Evolutionary conservation across 1,140 invertebrate species (phyloP), one percentile per base, ranked within the genome.

Genomic region (Cyclargus thomasi): DNA sequence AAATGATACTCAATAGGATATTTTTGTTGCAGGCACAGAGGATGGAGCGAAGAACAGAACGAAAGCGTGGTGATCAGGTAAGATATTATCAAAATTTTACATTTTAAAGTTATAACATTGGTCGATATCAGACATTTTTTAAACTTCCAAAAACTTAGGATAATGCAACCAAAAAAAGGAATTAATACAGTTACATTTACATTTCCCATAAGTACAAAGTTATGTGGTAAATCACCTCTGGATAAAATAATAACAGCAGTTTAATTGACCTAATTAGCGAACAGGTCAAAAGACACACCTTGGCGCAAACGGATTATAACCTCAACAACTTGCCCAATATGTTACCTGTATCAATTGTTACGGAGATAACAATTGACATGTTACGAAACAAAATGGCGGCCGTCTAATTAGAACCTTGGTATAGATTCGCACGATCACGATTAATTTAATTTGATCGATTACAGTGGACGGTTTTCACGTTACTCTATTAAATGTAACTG

Each of bases 51-150:
- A 83, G 81, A 75, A 75, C 77, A 64, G 85, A 88, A 65, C 77
- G 82, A 78, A 89, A 88, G 78, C 85, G 84, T 76, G 76, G 81
- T 79, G 84, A 88, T 78, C 86, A 87, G 81, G 86, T 88, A 76
- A 70, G 16, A 64, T 47, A 53, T 7, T 29, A 29, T 29, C 23
- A 29, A 29, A 0, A 6, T 2, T 29, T 29, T 2, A 29, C 23
- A 3, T 29, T 29, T 29, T 29, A 29, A 29, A 29, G 23, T 35
- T 35, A n/a, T n/a, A n/a, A n/a, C n/a, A n/a, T n/a, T n/a, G n/a
- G n/a, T n/a, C n/a, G n/a, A n/a, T n/a, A n/a, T n/a, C n/a, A n/a
- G n/a, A n/a, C n/a, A n/a, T n/a, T n/a, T n/a, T n/a, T n/a, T n/a
- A n/a, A n/a, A n/a, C n/a, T n/a, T n/a, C n/a, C n/a, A n/a, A n/a